phyloP scores from a whole-genome alignment of 2,113 vertebrate genomes.

The Propithecus coquereli region DNA sequence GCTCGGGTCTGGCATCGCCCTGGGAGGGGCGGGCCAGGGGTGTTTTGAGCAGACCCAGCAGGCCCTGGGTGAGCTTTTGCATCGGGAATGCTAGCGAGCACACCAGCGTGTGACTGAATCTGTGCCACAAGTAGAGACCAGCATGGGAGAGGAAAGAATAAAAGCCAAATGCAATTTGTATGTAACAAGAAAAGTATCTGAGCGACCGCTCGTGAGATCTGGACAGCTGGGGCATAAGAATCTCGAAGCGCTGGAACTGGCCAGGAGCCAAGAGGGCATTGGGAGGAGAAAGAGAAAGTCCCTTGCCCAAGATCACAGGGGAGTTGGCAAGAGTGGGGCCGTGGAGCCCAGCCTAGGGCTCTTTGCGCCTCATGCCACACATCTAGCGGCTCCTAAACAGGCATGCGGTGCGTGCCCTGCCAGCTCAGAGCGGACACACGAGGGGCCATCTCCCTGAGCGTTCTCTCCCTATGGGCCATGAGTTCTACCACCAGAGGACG shows the following conservation, averaged over 20 bases:
- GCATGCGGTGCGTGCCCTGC: not conserved
- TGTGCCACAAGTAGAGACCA: not conserved
- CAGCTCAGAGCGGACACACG: not conserved
- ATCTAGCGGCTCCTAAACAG: not conserved
- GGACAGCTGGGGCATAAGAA: not conserved
- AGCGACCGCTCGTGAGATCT: not conserved
- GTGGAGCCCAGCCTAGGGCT: not conserved
- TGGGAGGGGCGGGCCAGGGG: conserved; percentile 11
- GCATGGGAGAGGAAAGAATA: not conserved
- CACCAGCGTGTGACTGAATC: no score
- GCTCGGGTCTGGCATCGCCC: conserved; percentile 61
- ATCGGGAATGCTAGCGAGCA: not conserved
- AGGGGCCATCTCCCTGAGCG: not conserved
- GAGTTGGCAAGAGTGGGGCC: not conserved
- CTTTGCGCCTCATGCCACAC: not conserved
- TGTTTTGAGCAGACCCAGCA: conserved; percentile 71
- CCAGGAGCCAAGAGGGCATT: not conserved
- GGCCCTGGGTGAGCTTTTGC: conserved; percentile 26
- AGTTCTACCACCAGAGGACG: not conserved
- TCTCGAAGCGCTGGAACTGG: not conserved
- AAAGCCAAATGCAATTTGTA: not conserved
- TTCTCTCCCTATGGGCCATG: not conserved
- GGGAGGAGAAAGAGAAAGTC: not conserved
- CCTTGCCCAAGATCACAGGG: not conserved
- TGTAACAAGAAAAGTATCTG: not conserved